Evolutionary conservation across 2,113 vertebrate species (phyloP), one percentile per base, ranked within the genome.

Genomic region (Nycticryphes semicollaris): DNA sequence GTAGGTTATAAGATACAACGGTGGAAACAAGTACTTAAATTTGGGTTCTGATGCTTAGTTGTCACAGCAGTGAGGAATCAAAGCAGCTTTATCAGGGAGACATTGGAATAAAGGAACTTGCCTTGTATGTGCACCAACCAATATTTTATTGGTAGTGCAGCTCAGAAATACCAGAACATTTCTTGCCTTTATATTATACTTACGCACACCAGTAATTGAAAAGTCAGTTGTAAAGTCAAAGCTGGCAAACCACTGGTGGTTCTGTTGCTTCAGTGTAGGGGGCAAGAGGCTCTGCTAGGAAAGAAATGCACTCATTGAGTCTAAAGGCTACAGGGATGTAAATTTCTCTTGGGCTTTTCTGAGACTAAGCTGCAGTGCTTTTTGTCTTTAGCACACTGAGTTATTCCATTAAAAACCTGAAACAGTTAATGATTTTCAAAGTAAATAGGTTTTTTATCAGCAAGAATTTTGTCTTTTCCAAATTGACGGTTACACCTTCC

Each of bases 1-100:
- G 91, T 96, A 96, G 97, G 97, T 97, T 98, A 97, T 91, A 96
- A 50, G 81, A 96, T 83, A 45, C 2, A 96, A 76, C 63, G 95
- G 94, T 30, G 13, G 63, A 89, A 81, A 87, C 19, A 48, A 94
- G 53, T 60, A 14, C 39, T 74, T 93, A 31, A 80, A 70, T 92
- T 82, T 89, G 66, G 66, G 20, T 88, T 82, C 68, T 93, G 66
- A 80, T 1, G 6, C 37, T 87, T 50, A 64, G 43, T 95, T 87
- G 92, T 67, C 28, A 64, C 57, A 93, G 25, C 87, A 80, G 69
- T 1, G 8, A 63, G 64, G 78, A 93, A 54, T 53, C 77, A 86
- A 75, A 60, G n/a, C 30, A 69, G 25, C 70, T 41, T 76, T 83
- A 89, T 85, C 54, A 73, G 78, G 56, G 31, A 60, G 37, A 48